These are phyloP conservation scores for Beaufortia kweichowensis DNA, from an alignment of 2,113 vertebrate genomes.

Conservation along the genomic window DNA sequence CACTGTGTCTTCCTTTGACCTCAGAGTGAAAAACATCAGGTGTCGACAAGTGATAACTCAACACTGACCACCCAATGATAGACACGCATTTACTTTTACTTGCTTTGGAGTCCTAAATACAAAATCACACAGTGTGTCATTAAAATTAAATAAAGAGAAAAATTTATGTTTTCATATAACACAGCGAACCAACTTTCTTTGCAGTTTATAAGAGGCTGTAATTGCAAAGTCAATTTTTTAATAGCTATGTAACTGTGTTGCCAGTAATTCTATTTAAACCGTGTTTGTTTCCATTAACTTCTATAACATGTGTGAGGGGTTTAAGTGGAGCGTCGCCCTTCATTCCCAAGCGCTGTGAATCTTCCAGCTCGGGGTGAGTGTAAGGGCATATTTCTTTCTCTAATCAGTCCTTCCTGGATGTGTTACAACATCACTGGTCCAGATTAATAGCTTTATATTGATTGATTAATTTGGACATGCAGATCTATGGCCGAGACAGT, in stretches of 20 bases:
- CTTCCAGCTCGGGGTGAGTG: constrained; percentile 13
- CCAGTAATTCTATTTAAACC: constrained; percentile 18
- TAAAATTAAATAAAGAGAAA: constrained; percentile 36
- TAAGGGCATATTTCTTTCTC: constrained; percentile 43
- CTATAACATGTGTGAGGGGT: not conserved
- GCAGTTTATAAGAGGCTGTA: constrained; percentile 16
- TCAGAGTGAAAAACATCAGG: constrained; percentile 32
- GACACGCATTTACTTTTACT: constrained; percentile 23
- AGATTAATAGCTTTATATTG: constrained; percentile 52
- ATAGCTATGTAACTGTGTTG: not conserved
- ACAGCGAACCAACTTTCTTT: constrained; percentile 26
- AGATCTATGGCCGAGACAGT: constrained; percentile 41
- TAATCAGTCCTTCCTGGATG: constrained; percentile 44
- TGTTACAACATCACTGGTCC: constrained; percentile 36
- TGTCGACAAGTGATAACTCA: constrained; percentile 46
- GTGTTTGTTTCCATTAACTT: constrained; percentile 5
- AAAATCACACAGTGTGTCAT: constrained; percentile 36
- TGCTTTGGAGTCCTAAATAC: constrained; percentile 27
- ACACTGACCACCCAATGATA: not conserved
- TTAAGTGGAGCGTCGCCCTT: not conserved
- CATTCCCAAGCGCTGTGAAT: constrained; percentile 11
- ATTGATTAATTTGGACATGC: constrained; percentile 34
- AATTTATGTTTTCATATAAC: constrained; percentile 41
- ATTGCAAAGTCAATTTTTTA: constrained; percentile 25
- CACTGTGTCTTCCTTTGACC: constrained; percentile 39